These are phyloP conservation scores for Kuschelorhynchus macadamiae DNA, from an alignment of 2,888 invertebrate species.

Conservation along the genomic window DNA sequence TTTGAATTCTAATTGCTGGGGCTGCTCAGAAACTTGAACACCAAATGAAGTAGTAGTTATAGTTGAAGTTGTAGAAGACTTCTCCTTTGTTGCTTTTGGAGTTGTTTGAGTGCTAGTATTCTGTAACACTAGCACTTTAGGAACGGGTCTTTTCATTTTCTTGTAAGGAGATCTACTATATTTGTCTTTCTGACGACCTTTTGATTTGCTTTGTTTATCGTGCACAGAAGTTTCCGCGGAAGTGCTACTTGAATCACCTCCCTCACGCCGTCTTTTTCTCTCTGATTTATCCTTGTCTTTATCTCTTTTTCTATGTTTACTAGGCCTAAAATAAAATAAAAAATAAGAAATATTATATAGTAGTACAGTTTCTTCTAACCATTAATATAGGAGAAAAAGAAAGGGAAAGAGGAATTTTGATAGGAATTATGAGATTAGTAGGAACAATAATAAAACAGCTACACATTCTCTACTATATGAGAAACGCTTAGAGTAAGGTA, in stretches of 20 bases:
- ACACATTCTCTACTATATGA: no score
- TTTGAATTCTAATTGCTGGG: neutral
- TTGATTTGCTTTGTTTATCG: slow-evolving; percentile 8
- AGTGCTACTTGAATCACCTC: slow-evolving; percentile 29
- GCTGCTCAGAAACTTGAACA: neutral
- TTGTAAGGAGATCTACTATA: slow-evolving; percentile 24
- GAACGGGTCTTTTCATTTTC: slow-evolving; percentile 39
- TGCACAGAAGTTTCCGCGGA: slow-evolving; percentile 4
- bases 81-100: slow-evolving; percentile 54
- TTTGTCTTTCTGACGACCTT: slow-evolving; percentile 44
- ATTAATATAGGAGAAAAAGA: no score
- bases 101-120: slow-evolving; percentile 66
- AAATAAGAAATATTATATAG: no score
- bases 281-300: slow-evolving; percentile 30
- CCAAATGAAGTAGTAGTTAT: neutral
- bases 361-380: no score
- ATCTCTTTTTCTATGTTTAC: slow-evolving; percentile 34
- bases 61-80: slow-evolving; percentile 5
- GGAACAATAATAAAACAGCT: no score
- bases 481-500: no score
- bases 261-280: slow-evolving; percentile 26
- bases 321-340: slow-evolving; percentile 12
- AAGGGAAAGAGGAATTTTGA: no score
- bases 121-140: slow-evolving; percentile 59
- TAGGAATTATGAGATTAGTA: no score